Conservation (phyloP, 2,113 vertebrate genomes). For the Neotoma lepida region DNA sequence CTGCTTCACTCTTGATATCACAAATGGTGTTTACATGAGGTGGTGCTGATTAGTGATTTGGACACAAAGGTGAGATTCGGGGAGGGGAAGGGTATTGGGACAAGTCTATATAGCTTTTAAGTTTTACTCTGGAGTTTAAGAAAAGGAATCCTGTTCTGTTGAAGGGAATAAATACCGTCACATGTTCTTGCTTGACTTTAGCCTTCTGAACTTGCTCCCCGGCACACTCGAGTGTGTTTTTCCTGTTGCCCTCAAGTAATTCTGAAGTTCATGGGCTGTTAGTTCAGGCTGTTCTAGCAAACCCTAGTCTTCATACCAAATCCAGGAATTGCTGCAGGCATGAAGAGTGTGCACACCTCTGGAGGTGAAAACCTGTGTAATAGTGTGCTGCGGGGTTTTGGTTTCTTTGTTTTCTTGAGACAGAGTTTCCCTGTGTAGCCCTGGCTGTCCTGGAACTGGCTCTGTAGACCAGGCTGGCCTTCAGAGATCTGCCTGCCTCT, state of each 20-base stretch:
- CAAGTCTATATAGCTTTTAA: background rate
- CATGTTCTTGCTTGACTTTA: conserved; percentile 45
- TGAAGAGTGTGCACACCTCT: background rate
- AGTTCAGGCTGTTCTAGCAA: conserved; percentile 16
- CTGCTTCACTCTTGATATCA: background rate
- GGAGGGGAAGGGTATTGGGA: conserved; percentile 1
- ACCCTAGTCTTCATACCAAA: background rate
- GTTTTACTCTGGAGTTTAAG: conserved; percentile 33
- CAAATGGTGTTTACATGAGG: conserved; percentile 59
- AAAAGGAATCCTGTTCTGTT: background rate
- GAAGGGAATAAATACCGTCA: background rate
- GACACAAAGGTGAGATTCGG: conserved; percentile 36
- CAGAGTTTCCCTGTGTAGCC: background rate
- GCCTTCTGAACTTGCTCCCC: background rate
- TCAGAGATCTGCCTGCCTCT: background rate
- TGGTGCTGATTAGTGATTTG: conserved; percentile 43
- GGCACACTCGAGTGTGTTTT: conserved; percentile 30
- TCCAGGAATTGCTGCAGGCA: background rate
- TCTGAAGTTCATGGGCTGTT: background rate
- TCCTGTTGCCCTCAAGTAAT: conserved; percentile 7
- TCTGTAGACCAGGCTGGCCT: background rate
- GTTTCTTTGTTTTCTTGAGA: background rate
- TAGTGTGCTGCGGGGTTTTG: background rate
- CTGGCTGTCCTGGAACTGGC: background rate
- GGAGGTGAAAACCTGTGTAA: conserved; percentile 1